Evolutionary conservation across 2,888 invertebrate species (phyloP).

Genomic region (Drosophila emarginata): DNA sequence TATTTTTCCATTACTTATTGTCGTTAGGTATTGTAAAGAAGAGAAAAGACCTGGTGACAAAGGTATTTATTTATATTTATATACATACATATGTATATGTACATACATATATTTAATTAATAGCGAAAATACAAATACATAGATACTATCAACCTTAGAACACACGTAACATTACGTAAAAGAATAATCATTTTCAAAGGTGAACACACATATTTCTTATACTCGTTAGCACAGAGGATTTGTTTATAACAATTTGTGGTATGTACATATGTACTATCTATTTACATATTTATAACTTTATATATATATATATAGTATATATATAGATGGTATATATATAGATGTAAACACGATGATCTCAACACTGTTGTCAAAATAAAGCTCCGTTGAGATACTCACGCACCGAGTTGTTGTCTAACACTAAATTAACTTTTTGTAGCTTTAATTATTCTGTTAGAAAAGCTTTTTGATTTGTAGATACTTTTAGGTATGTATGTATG

Average conservation of each 20-base stretch:
- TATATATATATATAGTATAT: slow-evolving; percentile 28
- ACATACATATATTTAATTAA: background rate
- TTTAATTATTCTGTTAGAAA: slow-evolving; percentile 40
- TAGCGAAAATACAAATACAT: background rate
- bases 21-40: background rate
- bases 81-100: background rate
- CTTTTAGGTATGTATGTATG: background rate
- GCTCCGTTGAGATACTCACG: slow-evolving; percentile 57
- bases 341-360: slow-evolving; percentile 55
- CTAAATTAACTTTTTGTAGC: slow-evolving; percentile 58
- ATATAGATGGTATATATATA: too few relatives aligned
- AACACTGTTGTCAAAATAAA: slow-evolving; percentile 51
- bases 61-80: background rate
- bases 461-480: slow-evolving; percentile 46
- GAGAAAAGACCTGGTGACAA: background rate
- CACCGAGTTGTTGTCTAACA: slow-evolving; percentile 62
- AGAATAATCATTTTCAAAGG: slow-evolving; percentile 6
- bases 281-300: slow-evolving; percentile 11
- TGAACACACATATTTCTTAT: background rate
- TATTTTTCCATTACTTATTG: background rate
- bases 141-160: slow-evolving; percentile 14
- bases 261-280: slow-evolving; percentile 6
- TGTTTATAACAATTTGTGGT: background rate
- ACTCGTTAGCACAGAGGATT: background rate
- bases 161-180: slow-evolving; percentile 1